Evolutionary conservation across 2,888 invertebrate genomes (phyloP).

Genomic region (Drosophila austrosaltans): DNA sequence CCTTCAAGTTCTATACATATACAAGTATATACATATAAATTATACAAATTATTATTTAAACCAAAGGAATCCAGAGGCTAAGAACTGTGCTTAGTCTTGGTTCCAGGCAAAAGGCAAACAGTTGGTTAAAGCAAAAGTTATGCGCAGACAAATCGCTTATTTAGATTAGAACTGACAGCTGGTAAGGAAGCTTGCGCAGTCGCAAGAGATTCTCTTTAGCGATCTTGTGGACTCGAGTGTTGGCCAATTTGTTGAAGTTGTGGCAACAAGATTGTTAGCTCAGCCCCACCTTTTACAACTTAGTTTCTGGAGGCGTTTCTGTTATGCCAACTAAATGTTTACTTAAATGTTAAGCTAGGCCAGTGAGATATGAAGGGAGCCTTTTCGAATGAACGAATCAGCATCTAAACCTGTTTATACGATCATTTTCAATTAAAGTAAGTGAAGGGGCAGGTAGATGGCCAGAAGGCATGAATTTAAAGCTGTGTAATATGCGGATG

Average conservation of each 20-base stretch:
- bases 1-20: constrained; percentile 27
- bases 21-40: constrained; percentile 51
- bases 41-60: constrained; percentile 75
- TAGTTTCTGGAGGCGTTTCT: constrained; percentile 44
- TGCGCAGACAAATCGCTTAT: constrained; percentile 72
- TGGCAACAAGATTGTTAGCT: constrained; percentile 47
- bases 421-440: constrained; percentile 70
- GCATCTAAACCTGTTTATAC: constrained; percentile 23
- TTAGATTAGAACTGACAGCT: constrained; percentile 72
- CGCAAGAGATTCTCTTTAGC: constrained; percentile 19
- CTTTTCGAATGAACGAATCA: too few relatives aligned
- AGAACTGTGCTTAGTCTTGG: background rate
- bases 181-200: constrained; percentile 22
- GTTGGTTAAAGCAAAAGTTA: constrained; percentile 58
- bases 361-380: background rate
- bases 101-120: constrained; percentile 29
- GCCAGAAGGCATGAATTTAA: constrained; percentile 38
- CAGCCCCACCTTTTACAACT: constrained; percentile 5
- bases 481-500: constrained; percentile 32
- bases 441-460: constrained; percentile 12
- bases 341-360: constrained; percentile 50
- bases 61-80: constrained; percentile 9
- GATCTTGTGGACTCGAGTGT: constrained; percentile 3
- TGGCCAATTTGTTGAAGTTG: constrained; percentile 53
- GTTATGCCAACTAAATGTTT: constrained; percentile 64